phyloP scores from a whole-genome alignment of 2,888 invertebrate genomes.

The Frankliniella intonsa region DNA sequence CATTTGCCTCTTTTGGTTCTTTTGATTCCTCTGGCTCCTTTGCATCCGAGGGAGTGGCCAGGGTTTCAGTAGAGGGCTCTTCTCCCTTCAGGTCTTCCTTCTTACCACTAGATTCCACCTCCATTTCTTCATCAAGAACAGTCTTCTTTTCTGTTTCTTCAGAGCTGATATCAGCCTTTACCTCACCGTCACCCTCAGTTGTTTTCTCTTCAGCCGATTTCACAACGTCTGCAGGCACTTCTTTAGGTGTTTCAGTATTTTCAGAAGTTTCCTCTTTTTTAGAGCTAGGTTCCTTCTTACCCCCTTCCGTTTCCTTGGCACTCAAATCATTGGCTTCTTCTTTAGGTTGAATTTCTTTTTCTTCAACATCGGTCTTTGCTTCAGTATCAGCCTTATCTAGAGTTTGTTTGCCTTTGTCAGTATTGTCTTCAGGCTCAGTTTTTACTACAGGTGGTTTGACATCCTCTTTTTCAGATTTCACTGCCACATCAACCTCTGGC shows the following conservation, averaged over 20 bases:
- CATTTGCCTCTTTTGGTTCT: conserved; percentile 37
- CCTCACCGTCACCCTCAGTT: conserved; percentile 28
- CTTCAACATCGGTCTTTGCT: conserved; percentile 35
- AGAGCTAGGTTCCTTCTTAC: conserved; percentile 37
- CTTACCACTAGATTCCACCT: conserved; percentile 38
- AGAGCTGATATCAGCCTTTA: conserved; percentile 31
- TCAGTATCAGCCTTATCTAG: conserved; percentile 43
- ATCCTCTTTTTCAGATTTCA: conserved; percentile 36
- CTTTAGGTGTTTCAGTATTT: conserved; percentile 34
- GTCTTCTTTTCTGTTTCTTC: conserved; percentile 41
- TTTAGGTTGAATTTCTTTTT: conserved; percentile 42
- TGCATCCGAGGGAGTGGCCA: conserved; percentile 34
- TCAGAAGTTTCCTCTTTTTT: conserved; percentile 36
- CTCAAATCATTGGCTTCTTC: conserved; percentile 36
- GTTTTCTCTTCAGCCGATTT: background rate
- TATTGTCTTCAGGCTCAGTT: conserved; percentile 34
- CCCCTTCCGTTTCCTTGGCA: conserved; percentile 41
- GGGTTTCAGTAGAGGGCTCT: conserved; percentile 31
- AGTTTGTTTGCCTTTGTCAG: conserved; percentile 44
- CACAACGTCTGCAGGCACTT: conserved; percentile 13
- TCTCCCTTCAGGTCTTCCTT: conserved; percentile 36
- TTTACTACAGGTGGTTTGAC: conserved; percentile 35
- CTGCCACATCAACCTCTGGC: conserved; percentile 30
- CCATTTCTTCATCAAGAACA: conserved; percentile 39
- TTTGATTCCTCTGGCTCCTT: conserved; percentile 36